Evolutionary conservation across 37 sponge, comb jelly and placozoan species (phyloP).

Genomic region (Corticium candelabrum): DNA sequence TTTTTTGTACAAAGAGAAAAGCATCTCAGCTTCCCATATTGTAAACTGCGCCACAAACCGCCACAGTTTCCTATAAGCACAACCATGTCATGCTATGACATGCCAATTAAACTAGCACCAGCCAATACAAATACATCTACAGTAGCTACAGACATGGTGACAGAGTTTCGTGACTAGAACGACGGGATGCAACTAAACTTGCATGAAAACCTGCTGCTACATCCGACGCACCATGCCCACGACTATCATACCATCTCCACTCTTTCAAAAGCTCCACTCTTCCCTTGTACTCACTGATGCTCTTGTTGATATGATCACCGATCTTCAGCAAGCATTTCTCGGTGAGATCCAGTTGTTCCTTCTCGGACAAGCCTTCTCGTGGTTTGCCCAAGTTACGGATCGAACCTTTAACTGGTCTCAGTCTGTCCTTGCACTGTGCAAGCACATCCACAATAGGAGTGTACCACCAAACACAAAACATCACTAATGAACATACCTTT

Average conservation of each 20-base stretch:
- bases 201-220: too few species aligned
- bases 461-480: background rate
- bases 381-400: slow-evolving; percentile 37
- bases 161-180: too few species aligned
- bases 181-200: too few species aligned
- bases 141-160: too few species aligned
- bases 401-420: slow-evolving; percentile 70
- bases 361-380: slow-evolving; percentile 17
- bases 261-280: slow-evolving; percentile 19
- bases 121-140: too few species aligned
- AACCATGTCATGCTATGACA: background rate
- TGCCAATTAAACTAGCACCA: background rate
- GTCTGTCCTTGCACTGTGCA: slow-evolving; percentile 45
- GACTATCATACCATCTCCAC: slow-evolving; percentile 54
- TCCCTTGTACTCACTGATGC: slow-evolving; percentile 11
- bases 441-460: background rate
- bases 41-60: slow-evolving; percentile 90
- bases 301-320: slow-evolving; percentile 50
- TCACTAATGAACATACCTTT: background rate
- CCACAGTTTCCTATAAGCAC: slow-evolving; percentile 72
- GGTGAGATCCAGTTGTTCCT: slow-evolving; percentile 46
- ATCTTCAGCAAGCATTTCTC: slow-evolving; percentile 63
- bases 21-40: slow-evolving; percentile 36
- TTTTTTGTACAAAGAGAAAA: slow-evolving; percentile 43
- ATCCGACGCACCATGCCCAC: background rate